Percentiles rank a stretch among this genome's conserved stretches.
phyloP scores from a whole-genome alignment of 2,797 vertebrate species.

The Chiroxiphia lanceolata region DNA sequence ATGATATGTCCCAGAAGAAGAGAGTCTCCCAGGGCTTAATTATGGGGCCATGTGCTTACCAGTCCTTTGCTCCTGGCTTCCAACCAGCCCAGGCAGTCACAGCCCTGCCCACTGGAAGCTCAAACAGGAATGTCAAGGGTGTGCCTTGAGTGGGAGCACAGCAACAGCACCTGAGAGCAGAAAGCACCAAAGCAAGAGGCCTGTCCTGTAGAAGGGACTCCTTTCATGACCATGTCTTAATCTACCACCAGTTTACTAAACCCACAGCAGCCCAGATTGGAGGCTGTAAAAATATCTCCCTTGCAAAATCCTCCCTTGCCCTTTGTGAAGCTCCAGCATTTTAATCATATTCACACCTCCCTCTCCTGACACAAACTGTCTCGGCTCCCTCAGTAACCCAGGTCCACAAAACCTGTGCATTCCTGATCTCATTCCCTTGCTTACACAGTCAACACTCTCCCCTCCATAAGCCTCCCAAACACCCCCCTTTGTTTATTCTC shows the following conservation, averaged over 20 bases:
- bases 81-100: background rate
- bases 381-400: background rate
- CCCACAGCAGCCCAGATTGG: background rate
- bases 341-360: background rate
- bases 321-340: conserved; percentile 9
- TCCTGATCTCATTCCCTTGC: background rate
- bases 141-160: background rate
- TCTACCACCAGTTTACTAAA: background rate
- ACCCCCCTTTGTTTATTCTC: background rate
- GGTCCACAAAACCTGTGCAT: background rate
- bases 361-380: background rate
- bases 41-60: background rate
- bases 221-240: background rate
- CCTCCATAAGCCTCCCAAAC: background rate
- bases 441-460: background rate
- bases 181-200: background rate
- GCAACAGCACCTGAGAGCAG: background rate
- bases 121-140: background rate
- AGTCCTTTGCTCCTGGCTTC: background rate
- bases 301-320: background rate
- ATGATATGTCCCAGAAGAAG: background rate
- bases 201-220: background rate
- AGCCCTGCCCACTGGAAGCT: background rate
- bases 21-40: background rate
- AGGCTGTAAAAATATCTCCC: background rate